Base-by-base conservation (phyloP, 2,888 invertebrate species). In the Cylindroiulus punctatus region DNA sequence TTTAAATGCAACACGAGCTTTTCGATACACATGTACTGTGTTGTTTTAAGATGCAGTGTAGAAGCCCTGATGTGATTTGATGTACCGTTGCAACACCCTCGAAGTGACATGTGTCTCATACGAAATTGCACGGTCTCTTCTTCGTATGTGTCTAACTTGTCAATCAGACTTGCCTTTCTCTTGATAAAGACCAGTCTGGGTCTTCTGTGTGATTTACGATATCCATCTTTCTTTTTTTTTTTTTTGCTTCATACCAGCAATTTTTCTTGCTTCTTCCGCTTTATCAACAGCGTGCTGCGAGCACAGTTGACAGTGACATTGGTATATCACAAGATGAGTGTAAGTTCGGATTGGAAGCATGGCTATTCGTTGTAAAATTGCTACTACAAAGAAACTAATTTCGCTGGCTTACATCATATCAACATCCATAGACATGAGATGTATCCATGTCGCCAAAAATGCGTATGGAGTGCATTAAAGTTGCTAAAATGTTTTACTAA, bases 61-160 rank as follows among this genome's bases (percentile, higher is more conserved):
- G 1, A 22, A n/a, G 8, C 8, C 26, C 22, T 65, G 1, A 17
- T 26, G 8, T 65, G 26, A 4, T 22, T 65, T 26, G 65, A 65
- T 65, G 10, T 1, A 65, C 65, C 19, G 65, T 26, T 65, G 65
- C 65, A 65, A 65, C 65, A 65, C 26, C 65, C 26, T 65, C 22
- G 65, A 65, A 65, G 65, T 65, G 65, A 26, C 65, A 65, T 1
- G 19, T 26, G 65, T 65, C 65, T 65, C 65, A 26, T 65, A 65
- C 26, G 65, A 19, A 65, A 65, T 26, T 65, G 65, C 22, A 65
- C 65, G 22, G 65, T 65, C 65, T 65, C 65, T 65, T 65, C 52
- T 52, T n/a, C 26, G 65, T 65, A 65, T n/a, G 65, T 65, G 65
- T 65, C 65, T 65, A 22, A 65, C 65, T 65, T 65, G 65, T 65